phyloP scores from a whole-genome alignment of 2,113 vertebrate genomes.

The Gnathonemus longibarbis region DNA sequence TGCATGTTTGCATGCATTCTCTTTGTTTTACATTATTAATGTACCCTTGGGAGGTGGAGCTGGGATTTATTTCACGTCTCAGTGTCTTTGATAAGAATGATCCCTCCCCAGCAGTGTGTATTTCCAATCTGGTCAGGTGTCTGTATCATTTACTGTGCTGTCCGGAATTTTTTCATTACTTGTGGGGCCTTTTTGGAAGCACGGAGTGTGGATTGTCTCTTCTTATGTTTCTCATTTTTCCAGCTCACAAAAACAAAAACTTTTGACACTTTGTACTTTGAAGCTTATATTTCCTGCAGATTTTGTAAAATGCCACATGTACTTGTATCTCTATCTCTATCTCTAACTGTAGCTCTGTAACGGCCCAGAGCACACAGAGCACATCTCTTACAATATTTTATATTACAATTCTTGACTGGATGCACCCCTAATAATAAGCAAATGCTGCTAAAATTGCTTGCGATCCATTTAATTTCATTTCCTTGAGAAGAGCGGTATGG shows the following conservation, averaged over 20 bases:
- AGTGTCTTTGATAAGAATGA: slow-evolving; percentile 33
- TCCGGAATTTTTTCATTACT: not conserved
- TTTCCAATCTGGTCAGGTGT: not conserved
- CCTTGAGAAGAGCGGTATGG: not conserved
- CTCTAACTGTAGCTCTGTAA: not conserved
- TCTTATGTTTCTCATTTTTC: not conserved
- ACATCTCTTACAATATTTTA: not conserved
- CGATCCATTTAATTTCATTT: not conserved
- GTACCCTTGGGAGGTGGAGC: slow-evolving; percentile 32
- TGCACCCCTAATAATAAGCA: not conserved
- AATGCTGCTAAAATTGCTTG: not conserved
- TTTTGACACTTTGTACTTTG: not conserved
- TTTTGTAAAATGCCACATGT: not conserved
- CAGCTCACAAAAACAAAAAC: not conserved
- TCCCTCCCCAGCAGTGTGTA: not conserved
- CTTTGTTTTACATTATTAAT: slow-evolving; percentile 40
- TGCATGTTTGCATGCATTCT: slow-evolving; percentile 44
- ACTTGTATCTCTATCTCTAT: not conserved
- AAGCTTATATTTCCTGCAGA: not conserved
- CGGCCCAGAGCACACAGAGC: not conserved
- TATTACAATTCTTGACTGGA: not conserved
- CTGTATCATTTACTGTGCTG: not conserved
- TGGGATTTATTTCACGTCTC: slow-evolving; percentile 51
- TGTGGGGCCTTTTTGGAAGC: not conserved
- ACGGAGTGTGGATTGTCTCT: not conserved